Base-by-base conservation (phyloP, 2,888 invertebrate species). In the Margaritifera margaritifera region DNA sequence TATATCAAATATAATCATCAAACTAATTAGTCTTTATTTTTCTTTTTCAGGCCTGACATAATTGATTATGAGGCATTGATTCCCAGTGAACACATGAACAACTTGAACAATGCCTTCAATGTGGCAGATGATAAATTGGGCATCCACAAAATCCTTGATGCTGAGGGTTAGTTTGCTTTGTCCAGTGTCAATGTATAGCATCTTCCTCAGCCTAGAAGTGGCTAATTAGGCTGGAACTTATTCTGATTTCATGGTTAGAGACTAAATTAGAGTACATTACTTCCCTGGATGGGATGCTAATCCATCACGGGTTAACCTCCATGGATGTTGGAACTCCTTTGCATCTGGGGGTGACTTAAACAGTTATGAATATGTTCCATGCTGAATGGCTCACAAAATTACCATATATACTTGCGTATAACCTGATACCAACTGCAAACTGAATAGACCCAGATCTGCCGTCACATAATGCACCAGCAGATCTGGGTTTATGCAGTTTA, bases 61-160 rank as follows among this genome's bases (percentile, higher is more conserved):
- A 95, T 99, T 90, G 94, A 95, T 83, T 98, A 94, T 93, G 92
- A 94, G 80, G 92, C 93, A 72, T 92, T 99, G 67, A 93, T 94
- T 64, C 94, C 94, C 62, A 92, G 93, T 62, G 94, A 94, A 87
- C 95, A 97, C 90, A 95, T 99, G 88, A 96, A 96, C 88, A 99
- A 99, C 88, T 93, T 99, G 80, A 98, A 99, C 92, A 95, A 97
- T 91, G 99, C 99, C 52, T 99, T 99, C 91, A 96, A 97, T 88
- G 94, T 96, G 67, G 99, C 99, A 0, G 95, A 96, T 89, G 93
- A 94, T 66, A 95, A 98, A 84, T 93, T 99, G 80, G 98, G 97
- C 62, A 98, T 99, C 77, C 96, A 97, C 22, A 93, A 94, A 76
- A 93, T 99, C 68, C 72, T 87, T 20, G 86, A 87, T 79, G 85